These are phyloP conservation scores for Anseranas semipalmata DNA, from an alignment of 2,113 vertebrate genomes.

Conservation along the genomic window DNA sequence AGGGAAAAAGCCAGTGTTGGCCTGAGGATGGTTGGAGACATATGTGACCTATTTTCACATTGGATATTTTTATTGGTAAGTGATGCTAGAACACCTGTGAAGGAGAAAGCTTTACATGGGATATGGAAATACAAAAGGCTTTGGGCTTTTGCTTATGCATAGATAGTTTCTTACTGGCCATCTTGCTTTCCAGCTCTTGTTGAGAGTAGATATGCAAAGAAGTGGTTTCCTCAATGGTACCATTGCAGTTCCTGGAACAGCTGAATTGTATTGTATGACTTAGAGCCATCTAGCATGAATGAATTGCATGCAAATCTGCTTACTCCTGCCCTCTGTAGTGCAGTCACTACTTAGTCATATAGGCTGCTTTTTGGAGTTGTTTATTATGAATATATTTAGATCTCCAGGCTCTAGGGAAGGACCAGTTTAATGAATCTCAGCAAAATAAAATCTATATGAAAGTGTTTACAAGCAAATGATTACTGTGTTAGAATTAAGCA, in stretches of 20 bases:
- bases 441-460: background rate
- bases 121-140: background rate
- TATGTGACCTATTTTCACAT: constrained; percentile 11
- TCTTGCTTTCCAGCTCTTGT: background rate
- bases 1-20: background rate
- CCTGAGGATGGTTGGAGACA: background rate
- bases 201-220: background rate
- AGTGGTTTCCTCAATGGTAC: constrained; percentile 9
- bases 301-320: constrained; percentile 66
- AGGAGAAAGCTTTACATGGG: background rate
- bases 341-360: constrained; percentile 55
- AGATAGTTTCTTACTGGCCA: background rate
- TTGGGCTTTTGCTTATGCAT: constrained; percentile 31
- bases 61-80: background rate
- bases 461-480: background rate
- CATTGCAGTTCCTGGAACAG: background rate
- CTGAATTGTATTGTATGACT: constrained; percentile 12
- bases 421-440: background rate
- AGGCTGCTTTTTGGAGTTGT: constrained; percentile 41
- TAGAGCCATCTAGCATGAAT: constrained; percentile 55
- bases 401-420: background rate
- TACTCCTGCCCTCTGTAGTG: constrained; percentile 68
- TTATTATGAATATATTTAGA: constrained; percentile 47
- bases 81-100: background rate
- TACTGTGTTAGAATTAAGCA: background rate